A percentile compares a stretch with the other conserved stretches of the same genome.
Evolutionary conservation across 2,888 invertebrate species (phyloP).

Genomic region (Opisthograptis luteolata): DNA sequence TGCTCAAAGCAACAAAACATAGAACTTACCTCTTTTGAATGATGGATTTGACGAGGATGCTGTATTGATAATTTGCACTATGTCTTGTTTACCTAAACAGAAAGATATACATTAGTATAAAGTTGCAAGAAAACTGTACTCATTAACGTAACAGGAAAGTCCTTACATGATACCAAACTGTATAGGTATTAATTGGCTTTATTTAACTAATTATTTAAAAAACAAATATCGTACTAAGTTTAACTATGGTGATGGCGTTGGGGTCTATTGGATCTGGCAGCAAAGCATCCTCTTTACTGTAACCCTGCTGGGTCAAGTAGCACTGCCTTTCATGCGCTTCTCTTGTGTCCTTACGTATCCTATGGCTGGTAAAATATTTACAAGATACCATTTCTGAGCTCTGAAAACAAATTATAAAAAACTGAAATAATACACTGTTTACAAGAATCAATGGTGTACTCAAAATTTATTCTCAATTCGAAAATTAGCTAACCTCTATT

Average conservation of each 20-base stretch:
- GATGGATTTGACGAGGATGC: constrained; percentile 52
- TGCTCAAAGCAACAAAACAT: neutral
- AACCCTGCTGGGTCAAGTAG: constrained; percentile 54
- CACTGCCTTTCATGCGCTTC: constrained; percentile 60
- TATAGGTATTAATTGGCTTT: too few species aligned
- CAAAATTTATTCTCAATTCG: neutral
- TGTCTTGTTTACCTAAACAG: constrained; percentile 57
- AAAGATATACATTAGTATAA: constrained; percentile 3
- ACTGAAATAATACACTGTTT: too few species aligned
- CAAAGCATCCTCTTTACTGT: constrained; percentile 50
- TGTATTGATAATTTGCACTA: constrained; percentile 56
- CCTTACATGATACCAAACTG: too few species aligned
- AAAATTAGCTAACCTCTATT: constrained; percentile 52
- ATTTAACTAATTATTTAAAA: too few species aligned
- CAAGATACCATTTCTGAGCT: constrained; percentile 48
- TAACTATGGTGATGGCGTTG: constrained; percentile 54
- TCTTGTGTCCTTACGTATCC: constrained; percentile 46
- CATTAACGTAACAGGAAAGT: too few species aligned
- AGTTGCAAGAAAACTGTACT: neutral
- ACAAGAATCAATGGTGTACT: too few species aligned
- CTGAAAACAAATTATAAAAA: constrained; percentile 57
- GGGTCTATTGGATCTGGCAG: constrained; percentile 62
- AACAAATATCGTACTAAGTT: constrained; percentile 60
- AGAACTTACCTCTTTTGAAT: constrained; percentile 67
- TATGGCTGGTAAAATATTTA: constrained; percentile 57